Base-by-base conservation (phyloP, 2,888 invertebrate genomes). In the Liodrosophila aerea region DNA sequence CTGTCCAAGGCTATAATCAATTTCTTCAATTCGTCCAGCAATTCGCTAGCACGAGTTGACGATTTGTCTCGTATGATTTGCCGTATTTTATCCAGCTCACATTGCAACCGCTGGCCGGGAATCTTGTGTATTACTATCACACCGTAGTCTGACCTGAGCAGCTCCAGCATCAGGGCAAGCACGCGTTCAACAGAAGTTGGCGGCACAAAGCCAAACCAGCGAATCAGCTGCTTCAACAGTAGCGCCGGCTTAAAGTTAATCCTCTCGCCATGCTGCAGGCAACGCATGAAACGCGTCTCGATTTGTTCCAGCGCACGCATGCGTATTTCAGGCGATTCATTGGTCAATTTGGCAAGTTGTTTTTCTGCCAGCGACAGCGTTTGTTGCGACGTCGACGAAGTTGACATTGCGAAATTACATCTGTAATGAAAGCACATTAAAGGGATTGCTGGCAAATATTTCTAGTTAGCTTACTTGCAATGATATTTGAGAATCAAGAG, bases 221-320 rank as follows among this genome's bases (percentile, higher is more conserved):
- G 81, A 12, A 90, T 89, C 7, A 90, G 61, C 45, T 88, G 87
- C 60, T 88, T 90, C 1, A 88, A 70, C n/a, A 90, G 67, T 46
- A 82, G 64, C 9, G 82, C 76, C 0, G 88, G 80, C 51, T 85
- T 85, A 27, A 90, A 87, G 15, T 73, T 70, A 1, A 89, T 71
- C 0, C n/a, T 30, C 60, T 85, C 82, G 41, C 81, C 73, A 43
- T 85, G 78, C n/a, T 72, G 67, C 29, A 88, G 49, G 9, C 86
- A 85, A 9, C 87, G 76, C 12, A 76, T 64, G 7, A 90, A 54
- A 60, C 87, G 87, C 12, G 81, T 72, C 51, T 88, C 87, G 7
- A 90, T 65, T 50, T 88, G 86, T 2, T 88, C 85, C 8, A 90
- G 67, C 12, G 89, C 76, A 9, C 90, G 81, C 40, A 87, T 54